These are phyloP conservation scores for Nycteola revayana DNA, from an alignment of 2,888 invertebrate species.

Conservation along the genomic window DNA sequence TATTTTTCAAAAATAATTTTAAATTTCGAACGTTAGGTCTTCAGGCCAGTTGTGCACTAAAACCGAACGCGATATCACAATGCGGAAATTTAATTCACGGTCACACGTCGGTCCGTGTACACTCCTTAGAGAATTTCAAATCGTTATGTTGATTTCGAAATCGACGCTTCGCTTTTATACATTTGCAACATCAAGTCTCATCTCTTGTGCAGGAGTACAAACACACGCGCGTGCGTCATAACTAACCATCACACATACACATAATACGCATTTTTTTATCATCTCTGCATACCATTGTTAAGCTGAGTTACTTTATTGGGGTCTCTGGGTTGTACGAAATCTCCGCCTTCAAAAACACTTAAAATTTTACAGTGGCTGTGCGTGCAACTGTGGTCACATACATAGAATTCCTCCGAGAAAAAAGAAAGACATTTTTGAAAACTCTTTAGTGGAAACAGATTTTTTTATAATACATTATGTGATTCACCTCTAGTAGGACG, in stretches of 20 bases:
- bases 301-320: slow-evolving; percentile 58
- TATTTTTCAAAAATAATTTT: slow-evolving; percentile 22
- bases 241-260: slow-evolving; percentile 39
- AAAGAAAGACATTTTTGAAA: slow-evolving; percentile 18
- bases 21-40: slow-evolving; percentile 44
- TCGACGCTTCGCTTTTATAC: slow-evolving; percentile 76
- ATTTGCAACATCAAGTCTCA: slow-evolving; percentile 73
- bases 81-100: slow-evolving; percentile 67
- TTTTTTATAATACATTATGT: slow-evolving; percentile 33
- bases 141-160: slow-evolving; percentile 80
- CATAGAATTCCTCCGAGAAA: slow-evolving; percentile 29
- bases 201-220: slow-evolving; percentile 56
- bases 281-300: slow-evolving; percentile 61
- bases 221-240: slow-evolving; percentile 45
- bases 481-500: slow-evolving; percentile 40
- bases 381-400: slow-evolving; percentile 35
- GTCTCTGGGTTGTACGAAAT: slow-evolving; percentile 61
- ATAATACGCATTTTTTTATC: slow-evolving; percentile 61
- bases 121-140: slow-evolving; percentile 74
- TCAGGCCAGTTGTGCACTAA: slow-evolving; percentile 56
- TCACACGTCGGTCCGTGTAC: slow-evolving; percentile 56
- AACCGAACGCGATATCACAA: slow-evolving; percentile 52
- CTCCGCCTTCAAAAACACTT: slow-evolving; percentile 38
- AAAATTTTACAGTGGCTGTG: slow-evolving; percentile 33
- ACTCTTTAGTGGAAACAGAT: no score